These are phyloP conservation scores for Diloba caeruleocephala DNA, from an alignment of 2,888 invertebrate genomes.

Conservation along the genomic window DNA sequence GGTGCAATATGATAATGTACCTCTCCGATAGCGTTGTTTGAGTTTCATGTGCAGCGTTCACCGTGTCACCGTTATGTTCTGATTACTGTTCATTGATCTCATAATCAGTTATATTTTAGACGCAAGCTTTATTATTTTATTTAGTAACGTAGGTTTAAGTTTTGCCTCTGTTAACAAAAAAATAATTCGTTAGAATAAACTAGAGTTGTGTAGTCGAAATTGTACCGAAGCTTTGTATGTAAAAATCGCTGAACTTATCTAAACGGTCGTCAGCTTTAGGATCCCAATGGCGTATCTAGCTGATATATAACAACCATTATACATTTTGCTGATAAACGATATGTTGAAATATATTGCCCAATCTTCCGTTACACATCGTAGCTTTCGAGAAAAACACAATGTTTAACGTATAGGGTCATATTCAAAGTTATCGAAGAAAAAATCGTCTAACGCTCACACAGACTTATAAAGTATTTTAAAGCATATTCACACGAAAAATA, in stretches of 20 bases:
- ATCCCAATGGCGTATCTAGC: conserved; percentile 12
- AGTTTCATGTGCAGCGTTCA: conserved; percentile 34
- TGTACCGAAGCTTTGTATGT: not conserved
- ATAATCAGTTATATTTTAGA: conserved; percentile 2
- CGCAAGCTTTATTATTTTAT: not conserved
- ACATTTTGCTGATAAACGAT: conserved; percentile 34
- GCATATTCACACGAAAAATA: conserved; percentile 53
- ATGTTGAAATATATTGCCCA: conserved; percentile 34
- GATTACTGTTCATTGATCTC: not conserved
- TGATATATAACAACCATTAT: conserved; percentile 27
- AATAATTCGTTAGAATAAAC: conserved; percentile 3
- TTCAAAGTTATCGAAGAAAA: conserved; percentile 40
- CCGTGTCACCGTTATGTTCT: conserved; percentile 7
- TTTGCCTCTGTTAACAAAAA: not conserved
- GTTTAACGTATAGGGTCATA: conserved; percentile 32
- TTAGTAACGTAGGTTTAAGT: not conserved
- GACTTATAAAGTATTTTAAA: conserved; percentile 51
- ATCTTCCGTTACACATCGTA: conserved; percentile 35
- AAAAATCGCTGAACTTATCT: conserved; percentile 4
- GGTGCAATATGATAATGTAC: conserved; percentile 64
- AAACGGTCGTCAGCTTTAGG: conserved; percentile 14
- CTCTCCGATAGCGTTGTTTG: conserved; percentile 47
- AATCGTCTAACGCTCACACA: conserved; percentile 36
- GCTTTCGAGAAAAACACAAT: conserved; percentile 40
- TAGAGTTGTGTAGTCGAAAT: not conserved